Conservation (phyloP, 2,888 invertebrate species). For the Phragmatobia fuliginosa region DNA sequence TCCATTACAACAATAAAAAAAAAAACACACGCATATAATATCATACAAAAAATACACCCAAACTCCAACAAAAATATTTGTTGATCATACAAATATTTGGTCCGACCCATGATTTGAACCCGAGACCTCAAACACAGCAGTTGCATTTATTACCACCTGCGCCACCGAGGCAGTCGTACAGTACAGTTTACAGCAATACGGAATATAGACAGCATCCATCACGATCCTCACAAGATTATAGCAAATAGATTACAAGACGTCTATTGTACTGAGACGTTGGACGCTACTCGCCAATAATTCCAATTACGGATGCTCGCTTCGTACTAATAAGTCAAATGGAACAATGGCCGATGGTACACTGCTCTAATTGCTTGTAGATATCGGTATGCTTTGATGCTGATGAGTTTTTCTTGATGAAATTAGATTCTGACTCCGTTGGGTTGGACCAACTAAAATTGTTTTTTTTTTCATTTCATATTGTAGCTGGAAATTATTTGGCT, state of each 20-base stretch:
- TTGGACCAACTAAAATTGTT: not conserved
- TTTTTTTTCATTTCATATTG: too few relatives aligned
- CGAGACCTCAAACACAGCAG: too few relatives aligned
- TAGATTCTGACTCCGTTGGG: not conserved
- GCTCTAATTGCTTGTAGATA: constrained; percentile 70
- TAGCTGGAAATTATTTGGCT: too few relatives aligned
- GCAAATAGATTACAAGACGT: constrained; percentile 46
- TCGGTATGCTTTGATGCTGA: constrained; percentile 43
- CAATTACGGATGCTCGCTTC: constrained; percentile 68
- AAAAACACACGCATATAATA: not conserved
- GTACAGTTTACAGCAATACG: not conserved
- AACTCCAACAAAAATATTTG: too few relatives aligned
- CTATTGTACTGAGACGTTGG: constrained; percentile 39
- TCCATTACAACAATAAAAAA: too few relatives aligned
- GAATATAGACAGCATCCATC: constrained; percentile 12
- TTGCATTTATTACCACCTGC: too few relatives aligned
- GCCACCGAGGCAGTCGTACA: too few relatives aligned
- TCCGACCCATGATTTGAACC: too few relatives aligned
- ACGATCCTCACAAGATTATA: constrained; percentile 51
- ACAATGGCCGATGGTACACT: constrained; percentile 72
- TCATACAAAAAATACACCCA: too few relatives aligned
- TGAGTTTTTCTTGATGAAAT: not conserved
- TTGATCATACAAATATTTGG: too few relatives aligned
- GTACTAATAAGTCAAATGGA: constrained; percentile 81
- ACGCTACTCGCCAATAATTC: constrained; percentile 66